Conservation (phyloP, 2,888 invertebrate species). For the Lasioglossum morio region DNA sequence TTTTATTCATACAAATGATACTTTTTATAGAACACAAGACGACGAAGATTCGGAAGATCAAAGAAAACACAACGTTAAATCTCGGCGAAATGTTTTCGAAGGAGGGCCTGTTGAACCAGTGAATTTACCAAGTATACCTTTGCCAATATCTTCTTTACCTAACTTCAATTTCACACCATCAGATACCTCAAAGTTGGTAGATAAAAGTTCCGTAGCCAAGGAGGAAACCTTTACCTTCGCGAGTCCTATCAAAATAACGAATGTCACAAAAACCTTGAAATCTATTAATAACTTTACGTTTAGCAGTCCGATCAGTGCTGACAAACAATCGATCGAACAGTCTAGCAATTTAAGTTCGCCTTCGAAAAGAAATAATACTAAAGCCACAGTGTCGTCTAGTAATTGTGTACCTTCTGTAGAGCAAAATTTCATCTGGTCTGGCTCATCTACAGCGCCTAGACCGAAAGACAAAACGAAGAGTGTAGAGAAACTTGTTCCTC, state of each 20-base stretch:
- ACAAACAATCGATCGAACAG: conserved; percentile 45
- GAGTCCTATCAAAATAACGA: conserved; percentile 85
- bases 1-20: background rate
- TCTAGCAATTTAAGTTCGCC: conserved; percentile 54
- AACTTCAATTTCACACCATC: conserved; percentile 86
- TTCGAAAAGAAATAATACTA: conserved; percentile 59
- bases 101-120: conserved; percentile 84
- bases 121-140: conserved; percentile 86
- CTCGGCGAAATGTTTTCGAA: conserved; percentile 75
- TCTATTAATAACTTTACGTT: conserved; percentile 87
- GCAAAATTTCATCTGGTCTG: conserved; percentile 81
- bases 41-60: conserved; percentile 80
- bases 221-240: conserved; percentile 79
- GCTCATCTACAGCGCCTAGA: conserved; percentile 77
- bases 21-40: conserved; percentile 75
- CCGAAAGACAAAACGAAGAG: conserved; percentile 75
- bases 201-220: conserved; percentile 55
- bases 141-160: conserved; percentile 87
- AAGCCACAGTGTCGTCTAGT: conserved; percentile 51
- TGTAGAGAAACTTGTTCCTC: conserved; percentile 60
- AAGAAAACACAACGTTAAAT: conserved; percentile 84
- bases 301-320: conserved; percentile 85
- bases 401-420: conserved; percentile 48
- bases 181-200: conserved; percentile 69
- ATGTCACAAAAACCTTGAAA: conserved; percentile 83